Base-by-base conservation (phyloP, 1,140 invertebrate species). In the Polyergus mexicanus region DNA sequence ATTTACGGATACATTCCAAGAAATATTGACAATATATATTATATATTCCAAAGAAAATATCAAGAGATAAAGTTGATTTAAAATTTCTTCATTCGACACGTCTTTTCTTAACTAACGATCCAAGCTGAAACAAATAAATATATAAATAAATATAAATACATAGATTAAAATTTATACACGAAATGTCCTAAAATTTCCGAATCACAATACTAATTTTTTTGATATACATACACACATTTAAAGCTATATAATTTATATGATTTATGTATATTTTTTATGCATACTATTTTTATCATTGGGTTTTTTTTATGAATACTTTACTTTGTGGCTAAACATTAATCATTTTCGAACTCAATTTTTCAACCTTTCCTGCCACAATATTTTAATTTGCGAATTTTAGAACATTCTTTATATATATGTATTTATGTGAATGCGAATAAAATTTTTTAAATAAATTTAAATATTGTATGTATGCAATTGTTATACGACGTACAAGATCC, bases 31-130 rank as follows among this genome's bases (percentile, higher is more conserved):
- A 63, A 63, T 65, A 11, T 5, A 44, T 25, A 44, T 63, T 38
- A 44, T 69, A 11, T 25, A 69, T 69, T 19, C 6, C 5, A 54
- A 11, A 8, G 38, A 72, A 16, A 41, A 63, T n/a, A 25, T 7
- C 10, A 44, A 44, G 10, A 22, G n/a, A 0, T 81, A 11, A 16
- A 47, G 44, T 4, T 51, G 1, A 56, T 28, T 56, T 44, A 11
- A n/a, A 22, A 35, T 6, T 51, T 66, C 51, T 85, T 93, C 38
- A 96, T 88, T 97, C 97, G 13, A 97, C 94, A 69, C 97, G 95
- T 86, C 97, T 94, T 90, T 97, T 97, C 93, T 97, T 97, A 25
- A 97, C 96, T 56, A 97, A 93, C 0, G 97, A 97, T 77, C 97
- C 97, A 78, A 98, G 95, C 91, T 96, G 90, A 90, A 96, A 95